These are phyloP conservation scores for Enteromius radiatus DNA, from an alignment of 2,797 vertebrate genomes.

Conservation along the genomic window DNA sequence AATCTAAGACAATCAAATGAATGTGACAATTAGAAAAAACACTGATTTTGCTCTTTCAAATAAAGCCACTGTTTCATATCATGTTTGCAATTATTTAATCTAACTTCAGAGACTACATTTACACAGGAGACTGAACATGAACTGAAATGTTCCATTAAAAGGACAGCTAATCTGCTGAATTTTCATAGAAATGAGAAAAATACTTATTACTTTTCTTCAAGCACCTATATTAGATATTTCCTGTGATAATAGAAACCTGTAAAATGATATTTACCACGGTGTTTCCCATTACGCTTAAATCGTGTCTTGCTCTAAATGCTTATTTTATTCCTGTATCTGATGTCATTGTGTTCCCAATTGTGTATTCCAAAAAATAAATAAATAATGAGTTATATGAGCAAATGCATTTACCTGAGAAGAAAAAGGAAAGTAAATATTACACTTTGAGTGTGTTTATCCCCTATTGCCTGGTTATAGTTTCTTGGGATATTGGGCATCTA, in stretches of 20 bases:
- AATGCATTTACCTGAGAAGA: slow-evolving; percentile 3
- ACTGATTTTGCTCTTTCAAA: slow-evolving; percentile 35
- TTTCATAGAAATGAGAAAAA: slow-evolving; percentile 53
- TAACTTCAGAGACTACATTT: slow-evolving; percentile 45
- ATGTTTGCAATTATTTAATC: slow-evolving; percentile 50
- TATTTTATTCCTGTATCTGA: slow-evolving; percentile 52
- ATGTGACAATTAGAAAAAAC: slow-evolving; percentile 36
- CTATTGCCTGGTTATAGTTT: neutral
- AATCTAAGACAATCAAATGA: slow-evolving; percentile 32
- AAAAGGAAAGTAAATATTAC: neutral
- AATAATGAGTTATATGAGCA: neutral
- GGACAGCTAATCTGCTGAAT: slow-evolving; percentile 49
- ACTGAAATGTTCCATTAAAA: slow-evolving; percentile 41
- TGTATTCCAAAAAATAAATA: slow-evolving; percentile 14
- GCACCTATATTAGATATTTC: slow-evolving; percentile 54
- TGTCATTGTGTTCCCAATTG: slow-evolving; percentile 43
- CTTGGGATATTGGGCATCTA: neutral
- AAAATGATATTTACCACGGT: slow-evolving; percentile 2
- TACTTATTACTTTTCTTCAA: slow-evolving; percentile 60
- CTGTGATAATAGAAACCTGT: slow-evolving; percentile 55
- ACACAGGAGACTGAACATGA: slow-evolving; percentile 43
- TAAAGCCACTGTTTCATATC: slow-evolving; percentile 42
- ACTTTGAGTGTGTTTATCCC: neutral
- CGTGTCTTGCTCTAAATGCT: slow-evolving; percentile 48
- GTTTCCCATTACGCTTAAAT: slow-evolving; percentile 42